Conservation (phyloP, 1,140 invertebrate species). For the Subanguina moxae region DNA sequence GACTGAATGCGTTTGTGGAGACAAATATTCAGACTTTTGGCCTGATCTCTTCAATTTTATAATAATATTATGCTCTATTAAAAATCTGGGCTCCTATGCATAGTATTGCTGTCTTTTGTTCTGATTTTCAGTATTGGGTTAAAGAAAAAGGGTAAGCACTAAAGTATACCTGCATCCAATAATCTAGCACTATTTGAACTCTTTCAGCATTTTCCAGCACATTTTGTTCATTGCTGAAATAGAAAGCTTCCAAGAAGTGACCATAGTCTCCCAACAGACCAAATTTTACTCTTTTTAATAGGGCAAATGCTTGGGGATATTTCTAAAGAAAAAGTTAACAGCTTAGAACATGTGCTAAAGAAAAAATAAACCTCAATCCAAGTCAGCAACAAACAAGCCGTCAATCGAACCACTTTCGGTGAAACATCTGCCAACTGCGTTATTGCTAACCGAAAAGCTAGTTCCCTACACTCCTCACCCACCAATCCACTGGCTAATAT, state of each 20-base stretch:
- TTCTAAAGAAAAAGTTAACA: neutral
- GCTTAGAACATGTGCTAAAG: neutral
- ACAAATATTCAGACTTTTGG: no score
- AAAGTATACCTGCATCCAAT: conserved; percentile 6
- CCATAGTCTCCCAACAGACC: conserved; percentile 6
- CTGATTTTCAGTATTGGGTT: no score
- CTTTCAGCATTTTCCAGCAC: conserved; percentile 4
- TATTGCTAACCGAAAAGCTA: conserved; percentile 2
- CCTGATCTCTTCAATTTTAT: no score
- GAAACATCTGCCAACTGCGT: conserved; percentile 14
- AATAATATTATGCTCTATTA: no score
- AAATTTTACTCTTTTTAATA: neutral
- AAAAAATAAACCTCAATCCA: neutral
- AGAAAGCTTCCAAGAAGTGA: neutral
- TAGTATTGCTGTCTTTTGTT: no score
- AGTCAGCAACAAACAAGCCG: conserved; percentile 13
- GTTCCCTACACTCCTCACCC: conserved; percentile 1
- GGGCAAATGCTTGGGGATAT: neutral
- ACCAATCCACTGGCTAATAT: conserved; percentile 9
- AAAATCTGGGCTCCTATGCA: no score
- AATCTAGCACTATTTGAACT: neutral
- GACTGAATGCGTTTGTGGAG: no score
- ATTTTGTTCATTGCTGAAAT: conserved; percentile 5
- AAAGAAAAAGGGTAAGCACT: no score
- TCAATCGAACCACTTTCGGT: conserved; percentile 4